phyloP scores from a whole-genome alignment of 2,888 invertebrate genomes.

The Ceraclea dissimilis region DNA sequence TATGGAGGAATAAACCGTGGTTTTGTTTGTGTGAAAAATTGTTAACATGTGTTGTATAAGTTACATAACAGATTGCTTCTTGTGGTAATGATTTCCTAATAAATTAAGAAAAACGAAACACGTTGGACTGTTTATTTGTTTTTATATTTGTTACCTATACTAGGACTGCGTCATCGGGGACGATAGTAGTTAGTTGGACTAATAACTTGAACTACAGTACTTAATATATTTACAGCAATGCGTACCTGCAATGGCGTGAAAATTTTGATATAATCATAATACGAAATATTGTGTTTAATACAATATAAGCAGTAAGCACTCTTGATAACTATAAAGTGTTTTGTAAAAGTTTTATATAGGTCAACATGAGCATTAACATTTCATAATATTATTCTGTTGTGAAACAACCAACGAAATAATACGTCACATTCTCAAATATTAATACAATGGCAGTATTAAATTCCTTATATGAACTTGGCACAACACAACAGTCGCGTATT shows the following conservation, averaged over 20 bases:
- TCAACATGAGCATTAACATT: neutral
- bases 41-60: too few species aligned
- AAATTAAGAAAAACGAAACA: too few species aligned
- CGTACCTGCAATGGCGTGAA: neutral
- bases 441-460: neutral
- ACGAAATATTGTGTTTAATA: neutral
- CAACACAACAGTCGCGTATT: neutral
- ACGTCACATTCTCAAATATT: neutral
- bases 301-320: neutral
- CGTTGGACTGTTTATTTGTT: too few species aligned
- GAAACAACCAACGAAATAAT: neutral
- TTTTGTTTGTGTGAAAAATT: too few species aligned
- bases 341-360: neutral
- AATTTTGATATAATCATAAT: neutral
- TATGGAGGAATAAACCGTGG: too few species aligned
- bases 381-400: neutral
- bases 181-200: too few species aligned
- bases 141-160: too few species aligned
- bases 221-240: neutral
- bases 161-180: too few species aligned
- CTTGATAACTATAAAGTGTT: neutral
- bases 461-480: neutral
- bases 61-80: too few species aligned
- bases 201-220: too few species aligned
- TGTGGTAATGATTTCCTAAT: too few species aligned